Evolutionary conservation across 2,888 invertebrate species (phyloP).

Genomic region (Chaetoderma sp.): DNA sequence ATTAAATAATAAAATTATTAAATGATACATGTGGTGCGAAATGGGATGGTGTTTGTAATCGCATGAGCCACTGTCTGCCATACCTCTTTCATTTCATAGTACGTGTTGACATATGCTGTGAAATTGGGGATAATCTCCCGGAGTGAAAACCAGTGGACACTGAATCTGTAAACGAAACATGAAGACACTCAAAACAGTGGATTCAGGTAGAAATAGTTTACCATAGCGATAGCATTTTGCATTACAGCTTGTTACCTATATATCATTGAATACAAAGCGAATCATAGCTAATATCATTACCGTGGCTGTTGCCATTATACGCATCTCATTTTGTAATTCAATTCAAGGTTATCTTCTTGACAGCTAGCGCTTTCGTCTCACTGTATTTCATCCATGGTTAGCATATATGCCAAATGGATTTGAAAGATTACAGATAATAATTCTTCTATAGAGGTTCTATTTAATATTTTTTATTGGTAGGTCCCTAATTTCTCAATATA

Average conservation of each 20-base stretch:
- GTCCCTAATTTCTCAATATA: too few species aligned
- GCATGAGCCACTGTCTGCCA: neutral
- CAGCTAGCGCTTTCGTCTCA: neutral
- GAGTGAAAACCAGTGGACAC: constrained; percentile 57
- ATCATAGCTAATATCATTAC: constrained; percentile 1
- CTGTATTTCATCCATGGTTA: neutral
- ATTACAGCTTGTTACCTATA: neutral
- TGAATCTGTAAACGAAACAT: constrained; percentile 51
- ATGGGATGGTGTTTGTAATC: too few species aligned
- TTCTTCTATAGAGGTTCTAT: too few species aligned
- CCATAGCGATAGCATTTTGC: neutral
- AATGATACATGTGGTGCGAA: too few species aligned
- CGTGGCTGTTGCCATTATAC: neutral
- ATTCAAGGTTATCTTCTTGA: neutral
- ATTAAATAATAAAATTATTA: too few species aligned
- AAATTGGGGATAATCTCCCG: constrained; percentile 61
- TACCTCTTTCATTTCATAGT: constrained; percentile 63
- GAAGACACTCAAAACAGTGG: neutral
- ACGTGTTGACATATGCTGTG: constrained; percentile 59
- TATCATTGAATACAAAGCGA: neutral
- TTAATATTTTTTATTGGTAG: too few species aligned
- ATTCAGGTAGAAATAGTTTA: neutral
- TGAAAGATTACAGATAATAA: too few species aligned
- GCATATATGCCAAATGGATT: neutral
- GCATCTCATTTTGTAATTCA: neutral